Evolutionary conservation across 2,113 vertebrate genomes (phyloP).

Genomic region (Takifugu flavidus): DNA sequence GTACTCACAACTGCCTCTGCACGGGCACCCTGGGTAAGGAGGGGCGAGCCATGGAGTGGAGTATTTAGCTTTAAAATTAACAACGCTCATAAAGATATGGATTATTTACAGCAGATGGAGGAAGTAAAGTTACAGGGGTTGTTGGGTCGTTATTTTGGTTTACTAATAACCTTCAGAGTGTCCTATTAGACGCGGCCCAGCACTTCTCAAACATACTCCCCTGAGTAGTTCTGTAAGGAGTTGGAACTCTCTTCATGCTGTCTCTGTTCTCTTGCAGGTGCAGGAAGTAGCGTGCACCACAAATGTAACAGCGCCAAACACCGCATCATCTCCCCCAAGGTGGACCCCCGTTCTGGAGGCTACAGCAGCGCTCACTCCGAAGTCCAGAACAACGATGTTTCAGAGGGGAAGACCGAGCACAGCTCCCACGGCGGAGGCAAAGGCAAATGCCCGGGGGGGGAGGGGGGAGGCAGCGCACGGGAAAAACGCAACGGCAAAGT

Average conservation of each 20-base stretch:
- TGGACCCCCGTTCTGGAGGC: conserved; percentile 88
- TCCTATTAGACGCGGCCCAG: conserved; percentile 39
- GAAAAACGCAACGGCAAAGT: conserved; percentile 97
- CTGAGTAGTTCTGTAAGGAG: conserved; percentile 13
- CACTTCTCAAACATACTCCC: conserved; percentile 29
- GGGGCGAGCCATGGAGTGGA: conserved; percentile 17
- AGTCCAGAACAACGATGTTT: conserved; percentile 98
- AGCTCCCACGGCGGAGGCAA: conserved; percentile 81
- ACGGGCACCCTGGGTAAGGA: conserved; percentile 95
- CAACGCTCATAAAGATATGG: conserved; percentile 14
- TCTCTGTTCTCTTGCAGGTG: conserved; percentile 75
- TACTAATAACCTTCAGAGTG: conserved; percentile 19
- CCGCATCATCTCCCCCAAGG: conserved; percentile 98
- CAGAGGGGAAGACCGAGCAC: conserved; percentile 95
- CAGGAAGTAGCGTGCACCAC: conserved; percentile 97
- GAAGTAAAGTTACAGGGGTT: conserved; percentile 23
- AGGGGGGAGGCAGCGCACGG: conserved; percentile 72
- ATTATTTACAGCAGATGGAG: conserved; percentile 21
- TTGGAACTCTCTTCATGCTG: background rate
- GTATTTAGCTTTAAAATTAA: conserved; percentile 21
- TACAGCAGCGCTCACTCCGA: conserved; percentile 88
- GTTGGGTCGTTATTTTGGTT: conserved; percentile 25
- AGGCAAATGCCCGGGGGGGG: conserved; percentile 78
- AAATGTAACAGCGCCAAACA: conserved; percentile 99
- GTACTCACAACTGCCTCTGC: conserved; percentile 99